These are phyloP conservation scores for Lophotriccus pileatus DNA, from an alignment of 2,797 vertebrate species.

Conservation along the genomic window DNA sequence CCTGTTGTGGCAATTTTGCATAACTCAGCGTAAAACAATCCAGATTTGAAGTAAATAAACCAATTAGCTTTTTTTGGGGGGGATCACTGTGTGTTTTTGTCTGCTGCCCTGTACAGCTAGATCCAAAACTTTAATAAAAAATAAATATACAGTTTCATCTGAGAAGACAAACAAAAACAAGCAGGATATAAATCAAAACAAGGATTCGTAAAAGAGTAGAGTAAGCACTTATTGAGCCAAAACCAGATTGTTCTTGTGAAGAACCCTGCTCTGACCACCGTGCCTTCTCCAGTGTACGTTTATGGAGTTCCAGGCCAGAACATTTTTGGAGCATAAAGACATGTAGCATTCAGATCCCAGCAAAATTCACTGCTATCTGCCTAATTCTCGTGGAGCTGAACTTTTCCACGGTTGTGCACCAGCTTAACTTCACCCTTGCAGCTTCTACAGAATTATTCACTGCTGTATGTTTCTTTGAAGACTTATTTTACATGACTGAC, in stretches of 20 bases:
- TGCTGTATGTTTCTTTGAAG: not conserved
- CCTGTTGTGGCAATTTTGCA: not conserved
- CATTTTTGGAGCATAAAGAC: not conserved
- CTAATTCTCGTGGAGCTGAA: not conserved
- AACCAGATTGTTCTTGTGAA: slow-evolving; percentile 40
- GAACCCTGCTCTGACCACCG: not conserved
- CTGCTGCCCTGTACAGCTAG: not conserved
- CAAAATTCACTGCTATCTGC: not conserved
- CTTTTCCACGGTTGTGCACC: not conserved
- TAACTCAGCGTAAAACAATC: not conserved
- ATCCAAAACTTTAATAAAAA: not conserved
- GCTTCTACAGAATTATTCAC: not conserved
- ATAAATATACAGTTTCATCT: not conserved
- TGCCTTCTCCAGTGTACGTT: not conserved
- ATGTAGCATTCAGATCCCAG: not conserved
- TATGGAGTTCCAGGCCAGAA: not conserved
- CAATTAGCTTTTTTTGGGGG: not conserved
- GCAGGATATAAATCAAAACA: slow-evolving; percentile 24
- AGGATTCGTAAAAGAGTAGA: not conserved
- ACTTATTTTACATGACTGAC: not conserved
- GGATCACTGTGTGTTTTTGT: not conserved
- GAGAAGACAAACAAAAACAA: slow-evolving; percentile 21
- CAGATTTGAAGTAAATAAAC: slow-evolving; percentile 25
- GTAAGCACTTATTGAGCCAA: slow-evolving; percentile 31
- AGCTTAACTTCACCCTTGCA: not conserved